Conservation (phyloP, 2,113 vertebrate species). For the Phaethon lepturus region DNA sequence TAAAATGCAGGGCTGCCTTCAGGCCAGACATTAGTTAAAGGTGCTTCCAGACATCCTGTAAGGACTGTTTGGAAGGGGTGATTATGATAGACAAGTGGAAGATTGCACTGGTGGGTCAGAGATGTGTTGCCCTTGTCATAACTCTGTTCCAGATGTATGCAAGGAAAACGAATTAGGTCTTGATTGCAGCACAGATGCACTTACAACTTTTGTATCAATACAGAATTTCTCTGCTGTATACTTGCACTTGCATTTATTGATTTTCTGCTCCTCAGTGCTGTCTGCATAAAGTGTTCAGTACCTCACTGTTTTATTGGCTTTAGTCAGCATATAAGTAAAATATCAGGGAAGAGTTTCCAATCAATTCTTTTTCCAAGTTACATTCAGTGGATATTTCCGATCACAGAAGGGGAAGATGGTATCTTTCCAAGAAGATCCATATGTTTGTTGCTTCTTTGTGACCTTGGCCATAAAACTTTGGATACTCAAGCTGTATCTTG, state of each 20-base stretch:
- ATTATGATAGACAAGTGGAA: not conserved
- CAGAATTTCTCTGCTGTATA: not conserved
- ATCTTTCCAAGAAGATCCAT: not conserved
- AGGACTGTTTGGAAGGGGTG: not conserved
- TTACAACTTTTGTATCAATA: rapidly evolving
- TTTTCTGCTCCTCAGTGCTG: not conserved
- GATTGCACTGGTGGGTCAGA: rapidly evolving
- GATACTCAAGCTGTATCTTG: rapidly evolving
- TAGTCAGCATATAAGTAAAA: not conserved
- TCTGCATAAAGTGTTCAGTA: not conserved
- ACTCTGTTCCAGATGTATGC: rapidly evolving
- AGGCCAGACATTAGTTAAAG: not conserved
- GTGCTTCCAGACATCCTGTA: not conserved
- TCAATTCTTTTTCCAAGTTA: not conserved
- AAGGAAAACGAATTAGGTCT: not conserved
- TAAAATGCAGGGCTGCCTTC: not conserved
- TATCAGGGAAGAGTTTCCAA: not conserved
- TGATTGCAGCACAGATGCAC: not conserved
- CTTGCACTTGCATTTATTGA: not conserved
- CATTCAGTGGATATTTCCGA: not conserved
- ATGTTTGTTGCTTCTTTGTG: not conserved
- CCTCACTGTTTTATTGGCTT: rapidly evolving
- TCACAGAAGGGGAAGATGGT: not conserved
- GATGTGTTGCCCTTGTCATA: not conserved
- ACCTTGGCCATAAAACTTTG: not conserved